Percentiles rank a stretch among this genome's conserved stretches.
Evolutionary conservation across 2,888 invertebrate genomes (phyloP).

Genomic region (Melieria crassipennis): DNA sequence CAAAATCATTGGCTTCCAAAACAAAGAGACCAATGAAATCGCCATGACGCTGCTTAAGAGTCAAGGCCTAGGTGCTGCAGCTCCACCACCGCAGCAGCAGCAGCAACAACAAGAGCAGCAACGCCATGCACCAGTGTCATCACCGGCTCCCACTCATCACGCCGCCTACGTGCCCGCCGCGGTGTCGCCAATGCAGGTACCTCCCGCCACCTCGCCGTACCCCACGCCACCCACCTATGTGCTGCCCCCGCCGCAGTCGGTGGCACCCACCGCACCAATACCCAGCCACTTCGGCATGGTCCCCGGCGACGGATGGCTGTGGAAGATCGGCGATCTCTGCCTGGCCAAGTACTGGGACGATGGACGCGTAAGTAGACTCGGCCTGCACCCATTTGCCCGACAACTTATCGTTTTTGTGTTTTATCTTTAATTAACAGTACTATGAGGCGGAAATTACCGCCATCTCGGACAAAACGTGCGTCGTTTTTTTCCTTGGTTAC

Average conservation of each 20-base stretch:
- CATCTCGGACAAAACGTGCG: conserved; percentile 83
- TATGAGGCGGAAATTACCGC: conserved; percentile 86
- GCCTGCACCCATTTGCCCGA: not conserved
- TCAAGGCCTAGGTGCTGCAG: conserved; percentile 53
- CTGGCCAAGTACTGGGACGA: conserved; percentile 95
- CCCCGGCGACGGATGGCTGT: conserved; percentile 66
- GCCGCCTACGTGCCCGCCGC: conserved; percentile 21
- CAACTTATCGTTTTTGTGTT: not conserved
- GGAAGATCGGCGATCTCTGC: conserved; percentile 85
- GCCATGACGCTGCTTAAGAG: conserved; percentile 64
- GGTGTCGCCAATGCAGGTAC: conserved; percentile 35
- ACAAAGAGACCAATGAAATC: conserved; percentile 65
- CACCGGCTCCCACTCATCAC: conserved; percentile 8
- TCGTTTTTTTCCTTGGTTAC: conserved; percentile 87
- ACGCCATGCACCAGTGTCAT: conserved; percentile 32
- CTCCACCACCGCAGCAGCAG: conserved; percentile 36
- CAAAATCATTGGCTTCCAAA: conserved; percentile 66
- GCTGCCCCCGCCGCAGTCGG: conserved; percentile 40
- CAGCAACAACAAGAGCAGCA: conserved; percentile 40
- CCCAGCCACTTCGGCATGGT: conserved; percentile 72
- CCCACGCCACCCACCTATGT: conserved; percentile 27
- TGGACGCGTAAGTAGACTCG: conserved; percentile 73
- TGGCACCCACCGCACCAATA: conserved; percentile 53
- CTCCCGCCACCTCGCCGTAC: conserved; percentile 19
- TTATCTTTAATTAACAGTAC: conserved; percentile 69